Base-by-base conservation (phyloP, 2,797 vertebrate genomes). In the Argentina silus region DNA sequence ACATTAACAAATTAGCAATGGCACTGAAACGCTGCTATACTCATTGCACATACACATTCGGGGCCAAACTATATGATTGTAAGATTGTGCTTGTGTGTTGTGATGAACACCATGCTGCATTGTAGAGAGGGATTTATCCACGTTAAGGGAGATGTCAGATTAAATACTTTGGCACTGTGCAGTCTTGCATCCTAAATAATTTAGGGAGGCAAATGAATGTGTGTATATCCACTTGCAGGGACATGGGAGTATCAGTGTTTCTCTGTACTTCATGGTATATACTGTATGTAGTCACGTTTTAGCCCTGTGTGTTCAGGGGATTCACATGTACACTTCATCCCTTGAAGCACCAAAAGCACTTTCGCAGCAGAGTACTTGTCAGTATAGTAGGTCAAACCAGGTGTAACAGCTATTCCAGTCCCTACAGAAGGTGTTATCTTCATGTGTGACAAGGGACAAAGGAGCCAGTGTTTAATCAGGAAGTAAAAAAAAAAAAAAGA, bases 361-460 rank as follows among this genome's bases (percentile, higher is more conserved):
- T 36, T 36, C 27, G 4, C 27, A 36, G 27, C 27, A 36, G 2
- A 36, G 27, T 36, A 36, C 27, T 2, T 36, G 27, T 36, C 15
- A 12, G 50, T 51, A 11, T 51, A 51, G 10, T 36, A 51, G 1
- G 50, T 51, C 50, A 51, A 51, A 51, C 11, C 15, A 12, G 10
- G 10, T 9, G 45, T 76, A 57, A 48, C 64, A 17, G n/a, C 53
- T 59, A 9, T 59, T 48, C 12, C 21, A 11, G 51, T 71, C 70
- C 67, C 68, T 67, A 70, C 53, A 78, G 76, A 67, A 83, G 76
- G 71, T 57, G 17, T 43, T 61, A 65, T 66, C 57, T 23, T 76
- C 67, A 53, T 69, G 60, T 69, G 64, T 63, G 65, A 72, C 77
- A 12, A 72, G 42, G 75, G 21, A 19, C 11, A 57, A 67, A 75